Evolutionary conservation across 2,888 invertebrate species (phyloP).

Genomic region (Myathropa florea): DNA sequence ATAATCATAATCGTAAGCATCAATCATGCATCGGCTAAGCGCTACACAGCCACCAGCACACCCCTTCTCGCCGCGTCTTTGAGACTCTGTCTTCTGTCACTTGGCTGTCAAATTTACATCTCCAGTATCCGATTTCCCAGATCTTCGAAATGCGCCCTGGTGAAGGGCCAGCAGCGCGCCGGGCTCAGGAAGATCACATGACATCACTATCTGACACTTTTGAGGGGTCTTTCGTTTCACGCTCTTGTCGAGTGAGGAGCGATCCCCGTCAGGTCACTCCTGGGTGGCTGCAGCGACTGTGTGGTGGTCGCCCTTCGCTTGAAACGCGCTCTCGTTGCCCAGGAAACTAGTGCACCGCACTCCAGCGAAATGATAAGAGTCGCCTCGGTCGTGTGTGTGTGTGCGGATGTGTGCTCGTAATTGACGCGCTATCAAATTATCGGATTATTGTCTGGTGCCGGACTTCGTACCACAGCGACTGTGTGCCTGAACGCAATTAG

Average conservation of each 20-base stretch:
- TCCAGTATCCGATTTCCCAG: conserved; percentile 37
- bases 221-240: background rate
- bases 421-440: conserved; percentile 64
- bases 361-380: conserved; percentile 39
- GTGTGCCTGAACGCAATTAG: conserved; percentile 47
- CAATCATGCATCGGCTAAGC: conserved; percentile 52
- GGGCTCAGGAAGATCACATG: conserved; percentile 43
- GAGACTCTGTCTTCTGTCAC: conserved; percentile 55
- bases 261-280: conserved; percentile 37
- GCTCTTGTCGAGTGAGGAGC: conserved; percentile 24
- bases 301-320: conserved; percentile 27
- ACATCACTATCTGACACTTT: conserved; percentile 26
- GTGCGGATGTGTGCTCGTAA: conserved; percentile 31
- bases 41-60: background rate
- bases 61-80: conserved; percentile 20
- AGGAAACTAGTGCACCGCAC: conserved; percentile 47
- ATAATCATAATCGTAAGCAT: conserved; percentile 65
- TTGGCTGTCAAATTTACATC: conserved; percentile 61
- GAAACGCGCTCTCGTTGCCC: conserved; percentile 10
- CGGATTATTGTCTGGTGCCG: conserved; percentile 66
- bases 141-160: conserved; percentile 32
- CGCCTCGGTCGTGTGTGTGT: background rate
- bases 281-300: conserved; percentile 36
- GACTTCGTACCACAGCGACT: conserved; percentile 26
- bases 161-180: conserved; percentile 31